Evolutionary conservation across 2,888 invertebrate genomes (phyloP), one percentile per base, ranked within the genome.

Genomic region (Bombylius major): DNA sequence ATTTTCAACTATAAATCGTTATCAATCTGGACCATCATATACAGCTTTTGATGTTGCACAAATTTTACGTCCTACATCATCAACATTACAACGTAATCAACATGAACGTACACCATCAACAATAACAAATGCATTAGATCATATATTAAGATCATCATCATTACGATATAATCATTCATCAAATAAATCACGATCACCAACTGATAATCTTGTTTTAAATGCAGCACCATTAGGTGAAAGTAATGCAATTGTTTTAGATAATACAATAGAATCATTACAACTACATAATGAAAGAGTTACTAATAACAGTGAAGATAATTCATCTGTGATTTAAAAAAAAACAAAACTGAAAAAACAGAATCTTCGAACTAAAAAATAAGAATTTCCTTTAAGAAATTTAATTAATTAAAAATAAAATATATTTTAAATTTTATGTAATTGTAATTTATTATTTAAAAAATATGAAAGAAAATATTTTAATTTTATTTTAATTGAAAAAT

Each of bases 41-140:
- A 71, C 71, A 2, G 71, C 71, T 5, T 65, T 67, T 55, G 72
- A 72, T 65, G 72, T 72, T 52, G 70, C 71, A 4, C 69, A 69
- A 51, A 65, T 71, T 47, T 55, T 72, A 48, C 65, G 72, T n/a
- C 65, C 72, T 9, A 69, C 70, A 9, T 66, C 66, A 14, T 61
- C 66, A 9, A 62, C 63, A 58, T 63, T 63, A 45, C 62, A 63
- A 48, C 50, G 51, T 45, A 51, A 59, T 51, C 60, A 61, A 5
- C 61, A 62, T 46, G 60, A 62, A 51, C 54, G 62, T 23, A 63
- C 58, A 50, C 58, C 55, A 5, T 63, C 59, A 13, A 60, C 62
- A 11, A 59, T 64, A 42, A 57, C 61, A 11, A 58, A 61, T 0
- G 46, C 61, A 32, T 59, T 63, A 23, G 62, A 63, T 50, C 56